phyloP scores from a whole-genome alignment of 2,797 vertebrate species.

The Megalops cyprinoides region DNA sequence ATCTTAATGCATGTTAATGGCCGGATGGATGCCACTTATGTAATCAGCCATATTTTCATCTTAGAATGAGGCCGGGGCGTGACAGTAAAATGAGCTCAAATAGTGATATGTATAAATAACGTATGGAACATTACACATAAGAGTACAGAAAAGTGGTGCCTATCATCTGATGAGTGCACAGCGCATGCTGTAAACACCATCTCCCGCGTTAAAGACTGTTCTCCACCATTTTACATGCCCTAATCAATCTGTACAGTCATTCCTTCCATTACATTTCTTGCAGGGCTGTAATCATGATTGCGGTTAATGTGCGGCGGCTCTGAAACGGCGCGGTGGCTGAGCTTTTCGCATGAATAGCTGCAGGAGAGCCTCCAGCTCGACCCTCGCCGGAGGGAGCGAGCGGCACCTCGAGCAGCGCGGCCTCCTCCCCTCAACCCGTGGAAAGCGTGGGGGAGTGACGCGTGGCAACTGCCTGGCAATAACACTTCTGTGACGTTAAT shows the following conservation, averaged over 20 bases:
- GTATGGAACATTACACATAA: background rate
- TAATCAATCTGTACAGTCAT: background rate
- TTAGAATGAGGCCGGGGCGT: constrained; percentile 47
- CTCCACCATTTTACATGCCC: background rate
- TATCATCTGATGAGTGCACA: background rate
- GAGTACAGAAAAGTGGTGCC: background rate
- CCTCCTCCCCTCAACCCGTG: background rate
- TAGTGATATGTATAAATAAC: background rate
- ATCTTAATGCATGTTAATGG: constrained; percentile 62
- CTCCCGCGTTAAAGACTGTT: background rate
- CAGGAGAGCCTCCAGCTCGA: background rate
- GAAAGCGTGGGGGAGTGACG: background rate
- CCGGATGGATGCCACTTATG: constrained; percentile 62
- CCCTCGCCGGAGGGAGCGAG: background rate
- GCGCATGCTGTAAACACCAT: background rate
- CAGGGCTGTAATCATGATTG: background rate
- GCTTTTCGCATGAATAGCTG: background rate
- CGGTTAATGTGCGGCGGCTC: no score
- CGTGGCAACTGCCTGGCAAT: background rate
- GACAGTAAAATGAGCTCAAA: constrained; percentile 11
- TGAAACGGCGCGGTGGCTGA: no score
- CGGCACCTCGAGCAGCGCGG: no score
- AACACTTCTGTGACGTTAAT: background rate
- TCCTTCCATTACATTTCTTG: background rate
- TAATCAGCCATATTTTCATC: constrained; percentile 64